Evolutionary conservation across 2,888 invertebrate genomes (phyloP), one percentile per base, ranked within the genome.

Genomic region (Tenthredo amoena): DNA sequence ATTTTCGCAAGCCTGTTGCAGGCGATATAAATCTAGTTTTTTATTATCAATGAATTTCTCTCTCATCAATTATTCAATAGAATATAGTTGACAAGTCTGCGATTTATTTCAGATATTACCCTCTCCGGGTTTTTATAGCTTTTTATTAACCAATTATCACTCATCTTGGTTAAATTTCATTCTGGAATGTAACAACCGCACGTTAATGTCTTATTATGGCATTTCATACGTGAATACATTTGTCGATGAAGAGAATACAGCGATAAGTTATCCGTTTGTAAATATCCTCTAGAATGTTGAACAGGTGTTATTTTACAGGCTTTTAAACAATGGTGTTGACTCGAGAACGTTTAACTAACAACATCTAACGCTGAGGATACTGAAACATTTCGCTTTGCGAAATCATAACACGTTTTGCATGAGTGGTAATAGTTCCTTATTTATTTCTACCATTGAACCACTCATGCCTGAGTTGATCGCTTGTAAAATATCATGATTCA

Each of bases 311-410:
- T 76, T 76, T 76, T 26, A 6, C 26, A 47, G 15, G 2, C 40
- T 47, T 21, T 26, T 26, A 18, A 76, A 76, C 76, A 76, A 76
- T 76, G 76, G 76, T 43, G 76, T 76, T 76, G 43, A 40, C 15
- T 15, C 0, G 21, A 76, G 12, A 47, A 12, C n/a, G 74, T 21
- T 47, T 0, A 76, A 43, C 47, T 26, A 47, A 26, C 47, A 26
- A 21, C 40, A 26, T 37, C 71, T 37, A 71, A 18, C 71, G 18
- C 2, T 6, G 34, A 5, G 5, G 5, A 68, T 37, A 37, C 71
- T 18, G 37, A 37, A 9, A n/a, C 34, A 2, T 26, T 62, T 26
- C 21, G 26, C 21, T 26, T 62, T 12, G 21, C 26, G 2, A 62
- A 62, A 62, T 26, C 55, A 55, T 62, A 26, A 62, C 62, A 62